Base-by-base conservation (phyloP, 2,888 invertebrate genomes). In the Agrenia bidenticulata region DNA sequence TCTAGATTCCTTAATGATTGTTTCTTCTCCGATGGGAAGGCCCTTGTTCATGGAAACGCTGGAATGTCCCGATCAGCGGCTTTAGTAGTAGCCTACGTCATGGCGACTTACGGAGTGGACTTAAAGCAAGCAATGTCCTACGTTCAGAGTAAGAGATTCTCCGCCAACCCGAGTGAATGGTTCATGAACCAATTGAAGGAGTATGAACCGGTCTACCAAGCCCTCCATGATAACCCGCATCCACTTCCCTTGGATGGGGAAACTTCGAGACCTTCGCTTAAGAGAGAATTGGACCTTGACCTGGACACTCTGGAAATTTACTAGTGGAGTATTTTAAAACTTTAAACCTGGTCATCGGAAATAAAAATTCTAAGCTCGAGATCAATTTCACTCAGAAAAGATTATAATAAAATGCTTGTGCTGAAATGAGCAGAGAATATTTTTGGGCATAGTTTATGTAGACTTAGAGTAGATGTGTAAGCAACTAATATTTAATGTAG, bases 51-150 rank as follows among this genome's bases (percentile, higher is more conserved):
- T 79, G 87, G 88, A 50, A 87, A 87, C 79, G 85, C 84, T 67
- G 88, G 88, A 1, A 86, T 86, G 74, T 87, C 87, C 1, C 81
- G 88, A 76, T 87, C 87, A 77, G 87, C 87, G 41, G 85, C 88
- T 24, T 78, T 88, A 63, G 86, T 87, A 45, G 80, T 87, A 67
- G 88, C 86, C 2, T 88, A 86, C 78, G 79, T 88, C 27, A 88
- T 88, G 88, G 84, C 86, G 78, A 87, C 87, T 70, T 73, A 66
- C 37, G 73, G 73, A 2, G 59, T 73, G 7, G 45, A 53, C 15
- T 55, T 58, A 7, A 54, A 55, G 23, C 83, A 83, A 73, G 86
- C 87, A 0, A 83, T 83, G 70, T 76, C 80, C 13, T 81, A 84
- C 75, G 85, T 87, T 2, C 87, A 86, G 78, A 82, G 83, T 69